These are phyloP conservation scores for Drosophila fulvimacula DNA, from an alignment of 2,888 invertebrate genomes.

Conservation along the genomic window DNA sequence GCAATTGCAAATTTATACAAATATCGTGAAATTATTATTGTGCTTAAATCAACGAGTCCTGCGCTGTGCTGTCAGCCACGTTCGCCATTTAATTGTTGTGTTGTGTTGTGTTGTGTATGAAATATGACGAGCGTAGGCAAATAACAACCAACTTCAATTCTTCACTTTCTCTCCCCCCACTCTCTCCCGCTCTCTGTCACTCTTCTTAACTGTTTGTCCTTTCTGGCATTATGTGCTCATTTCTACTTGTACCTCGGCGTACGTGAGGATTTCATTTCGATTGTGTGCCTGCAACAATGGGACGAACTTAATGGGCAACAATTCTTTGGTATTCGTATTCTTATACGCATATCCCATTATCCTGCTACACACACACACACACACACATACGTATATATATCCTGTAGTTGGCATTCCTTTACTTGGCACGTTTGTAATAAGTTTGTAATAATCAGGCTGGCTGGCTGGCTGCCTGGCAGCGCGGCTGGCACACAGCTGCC, in stretches of 20 bases:
- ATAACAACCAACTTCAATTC: constrained; percentile 35
- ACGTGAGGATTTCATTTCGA: constrained; percentile 70
- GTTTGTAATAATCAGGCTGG: constrained; percentile 66
- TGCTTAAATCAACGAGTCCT: constrained; percentile 50
- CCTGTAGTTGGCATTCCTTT: constrained; percentile 39
- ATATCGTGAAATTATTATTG: constrained; percentile 67
- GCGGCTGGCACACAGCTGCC: constrained; percentile 41
- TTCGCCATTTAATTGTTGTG: constrained; percentile 68
- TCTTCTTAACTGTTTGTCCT: constrained; percentile 23
- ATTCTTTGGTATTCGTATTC: constrained; percentile 42
- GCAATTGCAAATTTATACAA: constrained; percentile 77
- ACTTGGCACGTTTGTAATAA: constrained; percentile 63
- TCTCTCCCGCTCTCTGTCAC: constrained; percentile 8
- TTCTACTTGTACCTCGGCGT: constrained; percentile 53
- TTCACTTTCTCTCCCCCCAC: not conserved
- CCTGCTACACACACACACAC: not conserved
- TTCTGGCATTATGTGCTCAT: constrained; percentile 55
- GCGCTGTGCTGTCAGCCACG: constrained; percentile 26
- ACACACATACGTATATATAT: constrained; percentile 2
- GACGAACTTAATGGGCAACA: constrained; percentile 51
- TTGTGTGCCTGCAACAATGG: constrained; percentile 59
- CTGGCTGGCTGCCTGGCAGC: constrained; percentile 11
- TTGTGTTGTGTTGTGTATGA: constrained; percentile 44
- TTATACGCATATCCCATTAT: constrained; percentile 30
- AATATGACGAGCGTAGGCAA: constrained; percentile 67